Evolutionary conservation across 2,888 invertebrate species (phyloP).

Genomic region (Falcaria lacertinaria): DNA sequence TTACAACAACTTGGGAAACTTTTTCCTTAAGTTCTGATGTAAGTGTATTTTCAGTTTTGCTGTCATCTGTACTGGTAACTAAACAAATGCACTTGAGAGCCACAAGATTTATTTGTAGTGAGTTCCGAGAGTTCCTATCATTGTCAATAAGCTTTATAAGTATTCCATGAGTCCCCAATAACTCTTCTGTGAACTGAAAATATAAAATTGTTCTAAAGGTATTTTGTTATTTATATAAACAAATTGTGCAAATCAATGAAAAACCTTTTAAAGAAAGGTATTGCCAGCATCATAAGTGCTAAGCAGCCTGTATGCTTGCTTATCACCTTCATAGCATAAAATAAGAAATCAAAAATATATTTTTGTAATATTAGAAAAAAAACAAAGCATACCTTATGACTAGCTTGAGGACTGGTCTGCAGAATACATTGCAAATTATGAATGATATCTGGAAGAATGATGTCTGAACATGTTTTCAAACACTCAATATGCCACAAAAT

Average conservation of each 20-base stretch:
- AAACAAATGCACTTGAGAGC: slow-evolving; percentile 54
- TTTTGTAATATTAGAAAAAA: neutral
- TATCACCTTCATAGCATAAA: no score
- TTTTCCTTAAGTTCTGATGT: slow-evolving; percentile 45
- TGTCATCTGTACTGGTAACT: slow-evolving; percentile 38
- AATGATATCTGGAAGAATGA: slow-evolving; percentile 62
- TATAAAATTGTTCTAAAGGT: no score
- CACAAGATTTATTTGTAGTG: slow-evolving; percentile 49
- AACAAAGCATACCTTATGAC: slow-evolving; percentile 39
- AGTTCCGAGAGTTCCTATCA: slow-evolving; percentile 38
- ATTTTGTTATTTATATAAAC: no score
- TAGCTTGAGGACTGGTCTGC: slow-evolving; percentile 41
- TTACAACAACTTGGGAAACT: slow-evolving; percentile 56
- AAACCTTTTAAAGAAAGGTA: no score
- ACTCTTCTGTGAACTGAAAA: slow-evolving; percentile 56
- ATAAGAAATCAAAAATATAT: no score
- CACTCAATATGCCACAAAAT: slow-evolving; percentile 68
- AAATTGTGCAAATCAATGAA: no score
- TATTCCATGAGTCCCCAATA: slow-evolving; percentile 57
- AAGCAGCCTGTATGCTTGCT: no score
- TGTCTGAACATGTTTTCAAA: slow-evolving; percentile 55
- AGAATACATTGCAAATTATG: slow-evolving; percentile 64
- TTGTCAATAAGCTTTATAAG: slow-evolving; percentile 46
- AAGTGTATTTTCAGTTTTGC: slow-evolving; percentile 22
- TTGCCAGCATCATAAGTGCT: no score